Conservation (phyloP, 2,113 vertebrate species). For the Eulemur rufifrons region DNA sequence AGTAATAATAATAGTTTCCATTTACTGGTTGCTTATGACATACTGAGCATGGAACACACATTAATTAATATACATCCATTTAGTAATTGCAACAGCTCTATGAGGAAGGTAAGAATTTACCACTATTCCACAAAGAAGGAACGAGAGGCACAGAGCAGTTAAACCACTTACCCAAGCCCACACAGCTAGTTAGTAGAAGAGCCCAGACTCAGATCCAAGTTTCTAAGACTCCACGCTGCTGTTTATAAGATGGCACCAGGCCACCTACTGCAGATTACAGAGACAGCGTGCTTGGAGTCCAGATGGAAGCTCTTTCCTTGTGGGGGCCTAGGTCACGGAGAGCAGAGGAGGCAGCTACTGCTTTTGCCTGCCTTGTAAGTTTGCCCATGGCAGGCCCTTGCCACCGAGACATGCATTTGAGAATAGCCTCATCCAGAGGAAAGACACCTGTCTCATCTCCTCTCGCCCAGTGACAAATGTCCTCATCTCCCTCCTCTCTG, state of each 20-base stretch:
- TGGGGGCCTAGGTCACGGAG: neutral
- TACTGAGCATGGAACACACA: neutral
- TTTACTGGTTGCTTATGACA: neutral
- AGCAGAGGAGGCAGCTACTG: neutral
- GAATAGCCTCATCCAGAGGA: neutral
- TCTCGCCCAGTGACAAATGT: slow-evolving; percentile 22
- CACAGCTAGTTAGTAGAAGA: slow-evolving; percentile 4
- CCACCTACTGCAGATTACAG: neutral
- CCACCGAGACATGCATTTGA: neutral
- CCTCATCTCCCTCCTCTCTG: neutral
- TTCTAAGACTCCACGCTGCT: neutral
- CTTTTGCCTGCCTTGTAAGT: neutral
- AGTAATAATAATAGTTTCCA: neutral
- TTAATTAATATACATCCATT: neutral
- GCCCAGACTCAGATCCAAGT: neutral
- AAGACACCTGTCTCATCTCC: neutral
- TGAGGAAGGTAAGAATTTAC: neutral
- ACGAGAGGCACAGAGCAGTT: neutral
- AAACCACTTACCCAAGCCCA: neutral
- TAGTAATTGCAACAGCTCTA: neutral
- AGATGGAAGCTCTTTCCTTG: neutral
- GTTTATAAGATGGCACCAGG: neutral
- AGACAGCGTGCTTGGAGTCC: neutral
- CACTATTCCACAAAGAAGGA: neutral
- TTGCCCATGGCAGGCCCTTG: neutral